Evolutionary conservation across 2,888 invertebrate species (phyloP).

Genomic region (Acronicta alni): DNA sequence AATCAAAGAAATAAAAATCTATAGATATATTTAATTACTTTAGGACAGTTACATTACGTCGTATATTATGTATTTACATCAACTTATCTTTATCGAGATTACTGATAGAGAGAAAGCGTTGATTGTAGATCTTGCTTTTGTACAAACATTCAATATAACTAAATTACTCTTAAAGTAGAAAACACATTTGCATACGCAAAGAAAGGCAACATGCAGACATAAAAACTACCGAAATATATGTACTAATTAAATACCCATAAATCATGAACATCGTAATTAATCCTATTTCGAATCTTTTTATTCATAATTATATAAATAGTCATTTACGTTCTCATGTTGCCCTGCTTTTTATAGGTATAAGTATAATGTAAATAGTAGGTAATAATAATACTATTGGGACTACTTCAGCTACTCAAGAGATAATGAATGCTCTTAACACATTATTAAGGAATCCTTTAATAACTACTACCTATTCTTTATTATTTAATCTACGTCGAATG

Average conservation of each 20-base stretch:
- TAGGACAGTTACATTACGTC: conserved; percentile 74
- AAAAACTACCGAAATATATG: not conserved
- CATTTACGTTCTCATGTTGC: conserved; percentile 13
- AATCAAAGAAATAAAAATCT: conserved; percentile 70
- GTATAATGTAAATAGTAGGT: conserved; percentile 15
- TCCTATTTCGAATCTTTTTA: not conserved
- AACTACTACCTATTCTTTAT: conserved; percentile 20
- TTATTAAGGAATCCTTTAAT: conserved; percentile 23
- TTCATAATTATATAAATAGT: too few species aligned
- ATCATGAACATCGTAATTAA: not conserved
- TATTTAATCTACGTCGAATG: conserved; percentile 30
- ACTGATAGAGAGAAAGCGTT: conserved; percentile 46
- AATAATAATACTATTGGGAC: conserved; percentile 29
- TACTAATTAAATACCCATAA: not conserved
- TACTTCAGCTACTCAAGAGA: conserved; percentile 23
- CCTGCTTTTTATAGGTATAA: conserved; percentile 24
- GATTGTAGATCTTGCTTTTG: conserved; percentile 41
- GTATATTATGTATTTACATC: conserved; percentile 80
- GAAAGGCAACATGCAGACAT: conserved; percentile 18
- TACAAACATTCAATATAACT: conserved; percentile 43
- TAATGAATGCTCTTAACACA: conserved; percentile 28
- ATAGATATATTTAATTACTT: conserved; percentile 79
- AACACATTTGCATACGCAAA: conserved; percentile 21
- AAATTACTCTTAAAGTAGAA: conserved; percentile 28
- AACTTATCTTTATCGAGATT: conserved; percentile 65